Percentiles rank a stretch among this genome's conserved stretches.
These are phyloP conservation scores for Nomia melanderi DNA, from an alignment of 1,140 invertebrate species.

Conservation along the genomic window DNA sequence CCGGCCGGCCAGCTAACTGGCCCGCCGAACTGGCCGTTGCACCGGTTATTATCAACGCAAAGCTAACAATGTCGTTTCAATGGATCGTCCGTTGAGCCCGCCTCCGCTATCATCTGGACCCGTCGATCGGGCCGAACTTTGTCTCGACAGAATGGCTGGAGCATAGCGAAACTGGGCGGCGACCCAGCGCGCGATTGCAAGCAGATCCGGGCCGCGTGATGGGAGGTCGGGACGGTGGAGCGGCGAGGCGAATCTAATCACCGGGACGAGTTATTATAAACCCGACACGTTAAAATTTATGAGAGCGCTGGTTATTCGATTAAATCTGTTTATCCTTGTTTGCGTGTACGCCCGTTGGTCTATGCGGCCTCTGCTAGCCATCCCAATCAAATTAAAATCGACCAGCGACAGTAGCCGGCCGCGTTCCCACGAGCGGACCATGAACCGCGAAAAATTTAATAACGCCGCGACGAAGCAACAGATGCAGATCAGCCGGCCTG, in stretches of 20 bases:
- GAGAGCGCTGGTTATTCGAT: neutral
- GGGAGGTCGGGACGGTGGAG: too few species aligned
- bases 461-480: neutral
- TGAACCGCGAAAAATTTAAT: neutral
- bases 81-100: neutral
- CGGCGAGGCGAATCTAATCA: neutral
- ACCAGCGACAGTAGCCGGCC: neutral
- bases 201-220: neutral
- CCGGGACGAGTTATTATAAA: neutral
- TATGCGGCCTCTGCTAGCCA: neutral
- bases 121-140: too few species aligned
- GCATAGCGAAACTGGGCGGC: too few species aligned
- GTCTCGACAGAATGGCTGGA: too few species aligned
- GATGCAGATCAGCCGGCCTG: neutral
- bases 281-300: conserved; percentile 1
- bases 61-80: neutral
- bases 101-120: too few species aligned
- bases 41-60: conserved; percentile 30
- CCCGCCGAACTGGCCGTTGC: neutral
- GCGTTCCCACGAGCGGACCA: neutral
- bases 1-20: neutral
- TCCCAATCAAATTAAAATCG: conserved; percentile 14
- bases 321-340: conserved; percentile 29
- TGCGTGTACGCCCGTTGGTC: neutral
- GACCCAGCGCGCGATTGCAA: neutral